Evolutionary conservation across 2,797 vertebrate species (phyloP).

Genomic region (Melanotaenia nigrans): DNA sequence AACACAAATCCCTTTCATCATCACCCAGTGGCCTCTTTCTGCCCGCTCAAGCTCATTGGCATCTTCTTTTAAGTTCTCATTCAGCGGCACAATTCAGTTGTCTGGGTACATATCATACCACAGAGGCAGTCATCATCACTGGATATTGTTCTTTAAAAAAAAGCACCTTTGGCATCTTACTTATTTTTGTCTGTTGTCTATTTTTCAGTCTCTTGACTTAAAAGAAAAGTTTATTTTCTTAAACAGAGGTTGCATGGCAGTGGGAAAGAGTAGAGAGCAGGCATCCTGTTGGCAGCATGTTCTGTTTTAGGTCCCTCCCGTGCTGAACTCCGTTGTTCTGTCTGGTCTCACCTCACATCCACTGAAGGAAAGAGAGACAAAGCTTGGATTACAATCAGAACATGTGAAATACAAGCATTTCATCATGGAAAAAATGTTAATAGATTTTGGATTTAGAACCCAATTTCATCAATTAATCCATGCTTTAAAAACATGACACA

Average conservation of each 20-base stretch:
- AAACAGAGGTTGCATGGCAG: conserved; percentile 55
- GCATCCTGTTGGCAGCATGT: conserved; percentile 78
- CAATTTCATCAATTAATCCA: conserved; percentile 50
- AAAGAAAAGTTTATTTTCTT: conserved; percentile 57
- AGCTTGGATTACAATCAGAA: conserved; percentile 21
- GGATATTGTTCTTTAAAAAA: conserved; percentile 79
- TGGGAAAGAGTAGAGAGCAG: conserved; percentile 78
- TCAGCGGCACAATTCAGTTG: conserved; percentile 64
- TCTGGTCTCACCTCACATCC: conserved; percentile 96
- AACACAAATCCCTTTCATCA: conserved; percentile 80
- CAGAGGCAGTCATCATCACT: conserved; percentile 83
- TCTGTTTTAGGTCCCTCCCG: conserved; percentile 80
- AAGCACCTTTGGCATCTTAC: conserved; percentile 89
- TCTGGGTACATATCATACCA: conserved; percentile 78
- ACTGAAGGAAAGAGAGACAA: conserved; percentile 71
- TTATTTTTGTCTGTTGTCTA: conserved; percentile 59
- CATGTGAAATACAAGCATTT: not conserved
- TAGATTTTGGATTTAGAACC: conserved; percentile 23
- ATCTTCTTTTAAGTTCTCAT: conserved; percentile 43
- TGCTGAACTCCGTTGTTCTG: conserved; percentile 82
- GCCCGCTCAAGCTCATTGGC: conserved; percentile 45
- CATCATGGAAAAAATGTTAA: not conserved
- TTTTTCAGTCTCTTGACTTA: conserved; percentile 80
- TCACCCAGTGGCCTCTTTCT: conserved; percentile 82
- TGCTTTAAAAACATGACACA: conserved; percentile 55